Conservation (phyloP, 1,140 invertebrate species). For the Nasonia giraulti region DNA sequence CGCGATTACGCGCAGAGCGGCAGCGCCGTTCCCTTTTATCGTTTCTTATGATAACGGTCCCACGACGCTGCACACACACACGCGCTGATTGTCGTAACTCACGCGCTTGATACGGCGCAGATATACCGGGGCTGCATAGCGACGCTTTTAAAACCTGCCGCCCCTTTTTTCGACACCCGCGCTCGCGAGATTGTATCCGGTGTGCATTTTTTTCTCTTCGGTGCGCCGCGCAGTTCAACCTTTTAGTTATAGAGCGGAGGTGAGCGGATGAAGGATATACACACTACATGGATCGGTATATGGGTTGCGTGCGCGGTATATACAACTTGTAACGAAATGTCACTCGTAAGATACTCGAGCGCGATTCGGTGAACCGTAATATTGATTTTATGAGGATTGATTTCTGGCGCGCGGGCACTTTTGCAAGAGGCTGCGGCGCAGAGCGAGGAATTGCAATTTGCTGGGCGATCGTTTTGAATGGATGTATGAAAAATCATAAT, state of each 20-base stretch:
- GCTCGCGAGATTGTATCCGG: conserved; percentile 22
- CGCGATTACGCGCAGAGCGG: conserved; percentile 30
- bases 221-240: neutral
- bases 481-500: too few relatives aligned
- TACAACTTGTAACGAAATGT: too few relatives aligned
- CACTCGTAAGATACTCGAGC: too few relatives aligned
- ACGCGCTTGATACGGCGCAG: neutral
- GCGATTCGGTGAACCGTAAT: too few relatives aligned
- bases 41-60: conserved; percentile 51
- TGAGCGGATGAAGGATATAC: too few relatives aligned
- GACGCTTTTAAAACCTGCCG: conserved; percentile 4
- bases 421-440: too few relatives aligned
- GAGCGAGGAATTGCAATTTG: too few relatives aligned
- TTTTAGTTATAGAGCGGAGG: neutral
- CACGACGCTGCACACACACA: neutral
- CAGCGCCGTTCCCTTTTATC: conserved; percentile 56
- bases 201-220: neutral
- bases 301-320: too few relatives aligned
- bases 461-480: too few relatives aligned
- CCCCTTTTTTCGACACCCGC: neutral
- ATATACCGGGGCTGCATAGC: neutral
- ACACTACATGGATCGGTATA: neutral
- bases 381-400: too few relatives aligned
- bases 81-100: too few relatives aligned
- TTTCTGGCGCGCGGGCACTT: too few relatives aligned